Evolutionary conservation across 23 tunicate species (phyloP), one percentile per base, ranked within the genome.

Genomic region (Halocynthia roretzi): DNA sequence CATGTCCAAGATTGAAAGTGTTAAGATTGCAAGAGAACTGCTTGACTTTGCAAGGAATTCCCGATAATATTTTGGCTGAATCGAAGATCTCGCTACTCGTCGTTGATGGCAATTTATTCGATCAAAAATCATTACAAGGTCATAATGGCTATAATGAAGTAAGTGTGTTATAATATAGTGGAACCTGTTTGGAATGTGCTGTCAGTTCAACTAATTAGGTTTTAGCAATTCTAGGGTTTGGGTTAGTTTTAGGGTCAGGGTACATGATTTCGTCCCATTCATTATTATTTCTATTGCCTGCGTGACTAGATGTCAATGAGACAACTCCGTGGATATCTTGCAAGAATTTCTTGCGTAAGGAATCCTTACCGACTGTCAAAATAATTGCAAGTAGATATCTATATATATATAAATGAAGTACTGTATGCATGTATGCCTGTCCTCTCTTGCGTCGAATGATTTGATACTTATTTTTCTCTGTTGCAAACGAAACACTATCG

Each of bases 11-110:
- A 54, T 76, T 90, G 56, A 90, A 90, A 80, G 96, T 90, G 10
- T 78, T 90, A 44, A 79, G 96, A 8, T 90, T 90, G 70, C 80
- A 84, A 76, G 96, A 90, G 60, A 90, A 90, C 69, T 77, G 83
- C 57, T 80, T 90, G 9, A 51, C 86, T 6, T 62, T 83, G 48
- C 61, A 52, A 10, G 83, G 83, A 51, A 21, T 90, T 55, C 75
- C 96, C 22, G 50, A 62, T 8, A 76, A 80, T 54, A 73, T 90
- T 56, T 51, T 90, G 19, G 62, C 80, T 12, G 76, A 84, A n/a
- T 84, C 89, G 14, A 76, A 76, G 53, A 63, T 90, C n/a, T 75
- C 83, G 15, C 51, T 90, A 50, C 75, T 90, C 0, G 89, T 79
- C 0, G 81, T 70, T 71, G 80, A 90, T 22, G 89, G 96, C 40